These are phyloP conservation scores for Microcebus ravelobensis DNA, from an alignment of 2,113 vertebrate species.

Conservation along the genomic window DNA sequence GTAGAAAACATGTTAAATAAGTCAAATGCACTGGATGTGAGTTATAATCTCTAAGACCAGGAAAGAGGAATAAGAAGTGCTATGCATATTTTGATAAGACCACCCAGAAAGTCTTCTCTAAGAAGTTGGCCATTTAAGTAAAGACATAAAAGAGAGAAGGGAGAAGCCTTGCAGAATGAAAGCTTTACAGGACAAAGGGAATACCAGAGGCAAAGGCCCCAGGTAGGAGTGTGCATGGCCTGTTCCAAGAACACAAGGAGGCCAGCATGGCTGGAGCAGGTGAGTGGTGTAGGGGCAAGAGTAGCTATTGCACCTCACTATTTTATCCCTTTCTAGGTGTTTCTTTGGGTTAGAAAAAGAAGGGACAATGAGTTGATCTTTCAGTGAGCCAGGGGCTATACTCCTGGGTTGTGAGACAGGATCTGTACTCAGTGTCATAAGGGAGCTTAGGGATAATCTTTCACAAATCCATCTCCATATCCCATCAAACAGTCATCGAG, in stretches of 20 bases:
- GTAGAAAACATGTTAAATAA: background rate
- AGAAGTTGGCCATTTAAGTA: background rate
- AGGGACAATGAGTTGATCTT: background rate
- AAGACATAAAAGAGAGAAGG: background rate
- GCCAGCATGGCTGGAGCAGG: background rate
- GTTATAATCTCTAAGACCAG: background rate
- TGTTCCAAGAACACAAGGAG: background rate
- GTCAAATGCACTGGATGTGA: background rate
- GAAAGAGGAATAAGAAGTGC: background rate
- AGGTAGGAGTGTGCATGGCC: background rate
- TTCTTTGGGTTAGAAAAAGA: background rate
- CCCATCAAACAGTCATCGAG: background rate
- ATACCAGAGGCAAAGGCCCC: background rate
- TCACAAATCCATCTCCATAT: background rate
- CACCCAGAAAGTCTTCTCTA: background rate
- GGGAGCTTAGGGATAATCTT: background rate
- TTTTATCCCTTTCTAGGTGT: background rate
- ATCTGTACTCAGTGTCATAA: background rate
- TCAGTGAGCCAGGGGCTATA: background rate
- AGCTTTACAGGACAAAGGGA: background rate
- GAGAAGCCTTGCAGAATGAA: background rate
- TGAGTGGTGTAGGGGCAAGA: background rate
- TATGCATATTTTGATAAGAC: background rate
- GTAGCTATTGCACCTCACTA: background rate
- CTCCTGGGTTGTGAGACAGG: background rate